Evolutionary conservation across 2,888 invertebrate genomes (phyloP), one percentile per base, ranked within the genome.

Genomic region (Sthenelais limicola): DNA sequence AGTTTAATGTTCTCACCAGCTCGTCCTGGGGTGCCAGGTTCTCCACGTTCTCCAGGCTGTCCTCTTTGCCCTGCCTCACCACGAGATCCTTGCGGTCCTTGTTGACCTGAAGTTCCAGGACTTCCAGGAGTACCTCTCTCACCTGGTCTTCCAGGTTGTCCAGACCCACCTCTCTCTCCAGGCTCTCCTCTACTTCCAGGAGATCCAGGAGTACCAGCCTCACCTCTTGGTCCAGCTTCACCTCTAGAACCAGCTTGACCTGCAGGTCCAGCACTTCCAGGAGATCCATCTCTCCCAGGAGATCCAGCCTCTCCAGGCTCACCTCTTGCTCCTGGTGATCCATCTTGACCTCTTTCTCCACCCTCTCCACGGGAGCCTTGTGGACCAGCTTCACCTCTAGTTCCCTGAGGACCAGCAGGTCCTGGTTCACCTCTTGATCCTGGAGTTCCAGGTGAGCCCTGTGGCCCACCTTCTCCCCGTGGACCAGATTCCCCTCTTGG

Each of bases 401-500:
- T 18, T 21, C 48, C 68, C 12, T 5, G 3, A 66, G 73, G 18
- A 28, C 56, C 51, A 32, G 35, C 43, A 26, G 70, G 43, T 28
- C 73, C 73, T 3, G 69, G 32, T 47, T 52, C 35, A 15, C 70
- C 70, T n/a, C 43, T 18, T 18, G 38, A 18, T 43, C 70, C 70
- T 21, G 58, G 30, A 7, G 26, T 24, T 58, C 71, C 71, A 33
- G 33, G 15, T n/a, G n/a, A 38, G 4, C 66, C 66, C n/a, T n/a
- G n/a, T n/a, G n/a, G n/a, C n/a, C 58, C 58, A 58, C 32, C 3
- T 30, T 58, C 58, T 12, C 58, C 58, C 30, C 33, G 33, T 35
- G 58, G n/a, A 5, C 82, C 82, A 1, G 68, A 54, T 1, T 76
- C 75, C 38, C 79, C 79, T 30, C 68, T 49, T 38, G 56, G 62